These are phyloP conservation scores for Neomorphus geoffroyi DNA, from an alignment of 2,797 vertebrate species.

Conservation along the genomic window DNA sequence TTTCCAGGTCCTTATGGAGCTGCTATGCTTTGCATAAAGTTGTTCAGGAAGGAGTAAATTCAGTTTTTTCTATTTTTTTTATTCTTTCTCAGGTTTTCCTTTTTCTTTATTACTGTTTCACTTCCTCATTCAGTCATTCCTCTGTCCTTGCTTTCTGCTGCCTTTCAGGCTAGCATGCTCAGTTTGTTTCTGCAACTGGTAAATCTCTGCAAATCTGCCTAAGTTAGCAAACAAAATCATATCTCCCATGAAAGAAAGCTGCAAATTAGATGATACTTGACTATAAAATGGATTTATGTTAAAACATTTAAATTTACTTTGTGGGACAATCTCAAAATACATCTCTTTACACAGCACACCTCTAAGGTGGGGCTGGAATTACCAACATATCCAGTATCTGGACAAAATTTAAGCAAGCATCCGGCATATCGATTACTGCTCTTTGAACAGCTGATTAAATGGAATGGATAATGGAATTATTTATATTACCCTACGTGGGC, in stretches of 20 bases:
- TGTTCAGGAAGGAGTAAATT: not conserved
- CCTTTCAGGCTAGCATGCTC: conserved; percentile 43
- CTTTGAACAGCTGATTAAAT: not conserved
- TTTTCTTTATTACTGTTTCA: not conserved
- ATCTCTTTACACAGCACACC: not conserved
- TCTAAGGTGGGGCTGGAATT: conserved; percentile 44
- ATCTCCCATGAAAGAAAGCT: conserved; percentile 26
- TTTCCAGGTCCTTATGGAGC: not conserved
- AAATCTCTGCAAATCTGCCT: conserved; percentile 51
- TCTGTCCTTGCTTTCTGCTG: conserved; percentile 46
- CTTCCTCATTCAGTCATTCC: conserved; percentile 33
- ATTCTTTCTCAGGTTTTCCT: not conserved
- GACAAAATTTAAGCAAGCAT: not conserved
- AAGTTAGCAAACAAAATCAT: not conserved
- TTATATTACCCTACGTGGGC: not conserved
- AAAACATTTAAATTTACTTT: not conserved
- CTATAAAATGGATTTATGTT: not conserved
- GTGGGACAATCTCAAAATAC: not conserved
- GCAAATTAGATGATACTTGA: not conserved
- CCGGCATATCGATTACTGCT: not conserved
- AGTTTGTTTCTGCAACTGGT: conserved; percentile 68
- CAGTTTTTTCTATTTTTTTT: not conserved
- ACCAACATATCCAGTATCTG: not conserved
- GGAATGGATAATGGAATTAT: conserved; percentile 4
- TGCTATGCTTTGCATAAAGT: not conserved